Conservation (phyloP, 2,797 vertebrate species). For the Antennarius maculatus region DNA sequence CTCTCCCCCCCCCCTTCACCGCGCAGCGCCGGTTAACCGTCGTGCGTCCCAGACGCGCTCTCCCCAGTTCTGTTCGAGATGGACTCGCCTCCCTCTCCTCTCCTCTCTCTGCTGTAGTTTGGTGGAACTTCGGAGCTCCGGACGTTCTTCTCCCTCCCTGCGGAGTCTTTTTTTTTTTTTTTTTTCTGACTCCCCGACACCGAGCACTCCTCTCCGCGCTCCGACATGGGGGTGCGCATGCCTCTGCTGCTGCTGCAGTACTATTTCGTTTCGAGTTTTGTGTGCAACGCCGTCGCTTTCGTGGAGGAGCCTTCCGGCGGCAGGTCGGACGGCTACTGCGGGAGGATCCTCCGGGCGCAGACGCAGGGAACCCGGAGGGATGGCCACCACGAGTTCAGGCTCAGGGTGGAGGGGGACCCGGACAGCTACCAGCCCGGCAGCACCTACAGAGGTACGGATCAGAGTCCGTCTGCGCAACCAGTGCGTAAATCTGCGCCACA, state of each 20-base stretch:
- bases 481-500: slow-evolving; percentile 45
- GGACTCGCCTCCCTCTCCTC: slow-evolving; percentile 38
- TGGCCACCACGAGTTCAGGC: slow-evolving; percentile 93
- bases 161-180: neutral
- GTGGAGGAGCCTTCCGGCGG: slow-evolving; percentile 87
- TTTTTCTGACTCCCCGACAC: slow-evolving; percentile 13
- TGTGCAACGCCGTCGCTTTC: slow-evolving; percentile 83
- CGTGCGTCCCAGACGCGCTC: slow-evolving; percentile 50
- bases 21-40: slow-evolving; percentile 2
- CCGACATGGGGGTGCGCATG: slow-evolving; percentile 78
- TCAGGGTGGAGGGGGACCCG: slow-evolving; percentile 93
- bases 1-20: slow-evolving; percentile 1
- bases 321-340: slow-evolving; percentile 90
- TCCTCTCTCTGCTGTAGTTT: slow-evolving; percentile 40
- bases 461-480: neutral
- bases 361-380: slow-evolving; percentile 89
- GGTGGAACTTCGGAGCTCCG: slow-evolving; percentile 33
- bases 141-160: slow-evolving; percentile 3
- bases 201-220: slow-evolving; percentile 4
- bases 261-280: slow-evolving; percentile 79
- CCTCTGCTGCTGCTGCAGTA: slow-evolving; percentile 80
- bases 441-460: slow-evolving; percentile 87
- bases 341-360: slow-evolving; percentile 89
- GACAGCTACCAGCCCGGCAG: slow-evolving; percentile 91
- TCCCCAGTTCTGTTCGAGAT: slow-evolving; percentile 45